phyloP scores from a whole-genome alignment of 1,140 invertebrate genomes.

The Lutraria rhynchaena region DNA sequence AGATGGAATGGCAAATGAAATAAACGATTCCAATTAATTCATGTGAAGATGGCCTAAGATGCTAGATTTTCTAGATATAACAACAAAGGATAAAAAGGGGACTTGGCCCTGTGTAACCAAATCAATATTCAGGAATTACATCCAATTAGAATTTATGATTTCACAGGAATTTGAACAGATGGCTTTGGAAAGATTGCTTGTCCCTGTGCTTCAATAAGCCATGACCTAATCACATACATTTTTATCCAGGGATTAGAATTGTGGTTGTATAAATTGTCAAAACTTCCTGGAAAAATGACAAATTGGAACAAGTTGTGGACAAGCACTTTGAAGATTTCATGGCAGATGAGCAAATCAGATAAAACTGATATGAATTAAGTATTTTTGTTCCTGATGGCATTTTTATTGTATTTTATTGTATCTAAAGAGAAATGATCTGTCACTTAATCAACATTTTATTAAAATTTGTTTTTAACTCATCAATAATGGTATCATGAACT shows the following conservation, averaged over 20 bases:
- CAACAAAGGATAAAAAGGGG: conserved; percentile 31
- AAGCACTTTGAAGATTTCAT: too few species aligned
- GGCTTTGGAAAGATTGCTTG: conserved; percentile 32
- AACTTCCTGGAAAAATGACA: conserved; percentile 39
- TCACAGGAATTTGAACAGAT: conserved; percentile 57
- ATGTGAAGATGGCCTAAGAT: conserved; percentile 22
- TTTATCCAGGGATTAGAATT: conserved; percentile 19
- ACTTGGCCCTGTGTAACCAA: background rate
- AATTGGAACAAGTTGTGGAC: conserved; percentile 32
- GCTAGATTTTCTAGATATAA: conserved; percentile 9
- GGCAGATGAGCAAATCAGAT: too few species aligned
- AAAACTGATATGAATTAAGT: too few species aligned
- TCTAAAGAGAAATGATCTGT: too few species aligned
- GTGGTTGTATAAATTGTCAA: conserved; percentile 43
- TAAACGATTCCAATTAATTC: background rate
- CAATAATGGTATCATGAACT: too few species aligned
- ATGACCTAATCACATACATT: conserved; percentile 25
- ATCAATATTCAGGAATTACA: conserved; percentile 47
- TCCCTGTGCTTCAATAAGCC: conserved; percentile 14
- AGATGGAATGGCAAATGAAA: too few species aligned
- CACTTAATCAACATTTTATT: too few species aligned
- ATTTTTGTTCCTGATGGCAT: too few species aligned
- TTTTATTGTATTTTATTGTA: too few species aligned
- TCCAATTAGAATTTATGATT: conserved; percentile 49
- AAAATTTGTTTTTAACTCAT: too few species aligned